Percentiles rank a stretch among this genome's conserved stretches.
Evolutionary conservation across 2,888 invertebrate species (phyloP).

Genomic region (Gasteruption jaculator): DNA sequence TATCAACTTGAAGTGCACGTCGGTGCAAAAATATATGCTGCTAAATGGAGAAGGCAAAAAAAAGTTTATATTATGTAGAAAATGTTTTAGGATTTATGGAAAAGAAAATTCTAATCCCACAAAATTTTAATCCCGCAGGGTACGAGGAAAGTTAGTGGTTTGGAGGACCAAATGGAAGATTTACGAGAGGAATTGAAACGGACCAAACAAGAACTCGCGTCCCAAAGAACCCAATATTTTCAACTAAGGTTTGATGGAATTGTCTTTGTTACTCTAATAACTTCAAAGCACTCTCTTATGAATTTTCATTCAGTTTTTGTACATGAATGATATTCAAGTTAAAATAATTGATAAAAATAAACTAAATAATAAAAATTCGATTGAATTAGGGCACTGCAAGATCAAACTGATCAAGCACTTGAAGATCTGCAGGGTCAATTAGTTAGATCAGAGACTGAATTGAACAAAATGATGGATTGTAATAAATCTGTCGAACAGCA

Average conservation of each 20-base stretch:
- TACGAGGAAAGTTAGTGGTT: constrained; percentile 51
- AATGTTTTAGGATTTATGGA: no score
- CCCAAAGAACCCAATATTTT: constrained; percentile 55
- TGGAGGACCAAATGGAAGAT: constrained; percentile 58
- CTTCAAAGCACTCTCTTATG: not conserved
- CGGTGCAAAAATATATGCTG: no score
- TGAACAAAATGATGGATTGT: constrained; percentile 59
- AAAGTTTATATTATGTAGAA: no score
- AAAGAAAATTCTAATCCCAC: no score
- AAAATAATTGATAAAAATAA: not conserved
- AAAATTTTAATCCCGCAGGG: constrained; percentile 54
- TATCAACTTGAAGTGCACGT: no score
- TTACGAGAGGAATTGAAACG: constrained; percentile 54
- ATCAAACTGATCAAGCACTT: constrained; percentile 72
- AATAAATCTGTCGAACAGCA: constrained; percentile 58
- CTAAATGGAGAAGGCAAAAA: no score
- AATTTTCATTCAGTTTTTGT: no score
- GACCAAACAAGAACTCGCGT: constrained; percentile 56
- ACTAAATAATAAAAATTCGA: no score
- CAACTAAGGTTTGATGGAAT: constrained; percentile 60
- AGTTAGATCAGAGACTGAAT: constrained; percentile 61
- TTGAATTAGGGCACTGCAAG: constrained; percentile 70
- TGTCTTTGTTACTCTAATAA: constrained; percentile 17
- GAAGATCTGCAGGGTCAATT: constrained; percentile 67
- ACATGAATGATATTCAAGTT: no score